Evolutionary conservation across 2,888 invertebrate genomes (phyloP).

Genomic region (Ophion ventricosus): DNA sequence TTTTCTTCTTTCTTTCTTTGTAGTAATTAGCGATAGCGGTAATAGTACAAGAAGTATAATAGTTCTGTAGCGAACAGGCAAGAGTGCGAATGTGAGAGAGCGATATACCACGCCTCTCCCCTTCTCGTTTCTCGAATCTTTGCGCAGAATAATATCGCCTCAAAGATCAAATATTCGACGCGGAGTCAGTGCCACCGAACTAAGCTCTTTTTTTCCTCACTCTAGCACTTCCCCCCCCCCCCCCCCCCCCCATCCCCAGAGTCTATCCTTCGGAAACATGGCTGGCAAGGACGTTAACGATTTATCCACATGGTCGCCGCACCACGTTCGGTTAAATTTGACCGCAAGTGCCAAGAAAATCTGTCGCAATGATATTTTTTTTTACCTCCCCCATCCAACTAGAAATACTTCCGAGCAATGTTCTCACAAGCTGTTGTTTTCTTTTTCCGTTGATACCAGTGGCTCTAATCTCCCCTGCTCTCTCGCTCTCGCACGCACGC

Average conservation of each 20-base stretch:
- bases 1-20: constrained; percentile 42
- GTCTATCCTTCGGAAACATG: constrained; percentile 1
- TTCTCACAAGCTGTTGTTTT: constrained; percentile 12
- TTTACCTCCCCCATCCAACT: background rate
- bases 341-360: constrained; percentile 14
- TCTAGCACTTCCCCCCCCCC: background rate
- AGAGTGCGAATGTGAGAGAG: constrained; percentile 62
- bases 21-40: constrained; percentile 68
- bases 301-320: background rate
- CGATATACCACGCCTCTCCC: background rate
- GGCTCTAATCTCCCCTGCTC: constrained; percentile 43
- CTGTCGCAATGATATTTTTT: background rate
- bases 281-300: constrained; percentile 43
- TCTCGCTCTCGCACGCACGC: constrained; percentile 53
- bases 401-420: constrained; percentile 17
- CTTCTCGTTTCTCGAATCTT: background rate
- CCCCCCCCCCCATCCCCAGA: too few relatives aligned
- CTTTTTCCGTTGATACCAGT: constrained; percentile 43
- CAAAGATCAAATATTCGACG: constrained; percentile 25
- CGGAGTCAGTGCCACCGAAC: constrained; percentile 55
- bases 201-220: background rate
- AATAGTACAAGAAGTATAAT: constrained; percentile 66
- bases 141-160: constrained; percentile 4
- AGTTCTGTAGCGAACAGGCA: constrained; percentile 63
- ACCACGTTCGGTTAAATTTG: background rate